Base-by-base conservation (phyloP, 2,113 vertebrate species). In the Pachycephala philippinensis region DNA sequence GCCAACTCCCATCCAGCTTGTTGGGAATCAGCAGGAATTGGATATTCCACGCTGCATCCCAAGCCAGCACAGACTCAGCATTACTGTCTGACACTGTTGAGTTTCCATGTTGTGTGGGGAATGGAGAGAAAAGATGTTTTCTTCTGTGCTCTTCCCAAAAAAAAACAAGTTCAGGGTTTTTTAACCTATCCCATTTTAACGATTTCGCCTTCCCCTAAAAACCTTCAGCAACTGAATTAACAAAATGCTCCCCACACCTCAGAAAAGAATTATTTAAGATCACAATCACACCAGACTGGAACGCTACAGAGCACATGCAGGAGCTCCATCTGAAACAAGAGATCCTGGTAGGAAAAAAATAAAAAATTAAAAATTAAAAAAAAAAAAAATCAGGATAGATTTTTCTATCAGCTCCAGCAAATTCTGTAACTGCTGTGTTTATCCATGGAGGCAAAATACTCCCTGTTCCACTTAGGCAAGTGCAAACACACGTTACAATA, bases 401-500 rank as follows among this genome's bases (percentile, higher is more conserved):
- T 94, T 94, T 94, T 91, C 63, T 95, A 91, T 95, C 93, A 78
- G 85, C 79, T 84, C 72, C 69, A 84, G 69, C 61, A 97, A 96
- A 93, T 70, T 82, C 94, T 24, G 21, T 91, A 95, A 93, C 81
- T 90, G 89, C 88, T 71, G 23, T 95, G 87, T 96, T 96, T 88
- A 95, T 95, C 81, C 92, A 78, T 9, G 56, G 81, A 95, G 87
- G 76, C 83, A 89, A 88, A 95, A 96, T 96, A 92, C 88, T 97
- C 94, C 72, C 85, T 89, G 84, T 96, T 95, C 95, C 79, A 96
- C 81, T 97, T 53, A 69, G 91, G 70, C 28, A 91, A 91, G 81
- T 65, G 95, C 94, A 97, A 97, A 96, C 96, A 96, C 2, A 0
- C 84, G 30, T 88, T 95, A 95, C 95, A 96, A 95, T 94, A n/a